Evolutionary conservation across 2,797 vertebrate genomes (phyloP).

Genomic region (Bradypodion ventrale): DNA sequence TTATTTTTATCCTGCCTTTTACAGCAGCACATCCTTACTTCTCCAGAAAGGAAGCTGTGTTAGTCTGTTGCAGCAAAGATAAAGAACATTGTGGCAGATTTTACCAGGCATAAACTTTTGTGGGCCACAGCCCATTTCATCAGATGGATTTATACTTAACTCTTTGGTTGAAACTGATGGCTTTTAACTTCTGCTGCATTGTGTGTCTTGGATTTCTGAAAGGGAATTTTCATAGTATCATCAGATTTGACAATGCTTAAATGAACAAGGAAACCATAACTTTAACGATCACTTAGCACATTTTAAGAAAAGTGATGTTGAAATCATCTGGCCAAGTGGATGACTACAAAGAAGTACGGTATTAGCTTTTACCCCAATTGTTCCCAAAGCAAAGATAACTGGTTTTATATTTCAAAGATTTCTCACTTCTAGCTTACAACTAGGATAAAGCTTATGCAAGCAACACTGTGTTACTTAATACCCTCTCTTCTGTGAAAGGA

Average conservation of each 20-base stretch:
- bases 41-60: neutral
- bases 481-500: constrained; percentile 49
- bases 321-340: constrained; percentile 32
- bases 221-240: neutral
- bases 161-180: neutral
- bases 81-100: no score
- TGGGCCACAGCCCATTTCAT: no score
- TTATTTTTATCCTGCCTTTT: no score
- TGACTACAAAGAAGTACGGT: constrained; percentile 19
- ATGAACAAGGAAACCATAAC: neutral
- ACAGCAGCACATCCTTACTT: neutral
- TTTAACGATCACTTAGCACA: constrained; percentile 18
- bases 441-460: constrained; percentile 58
- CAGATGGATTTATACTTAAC: neutral
- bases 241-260: neutral
- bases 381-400: constrained; percentile 47
- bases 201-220: neutral
- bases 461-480: constrained; percentile 49
- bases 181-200: neutral
- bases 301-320: constrained; percentile 29
- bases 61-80: no score
- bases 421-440: constrained; percentile 56
- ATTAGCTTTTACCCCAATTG: constrained; percentile 27
- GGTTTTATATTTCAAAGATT: constrained; percentile 63
- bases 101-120: no score